Base-by-base conservation (phyloP, 2,888 invertebrate species). In the Drosophila gaucha region DNA sequence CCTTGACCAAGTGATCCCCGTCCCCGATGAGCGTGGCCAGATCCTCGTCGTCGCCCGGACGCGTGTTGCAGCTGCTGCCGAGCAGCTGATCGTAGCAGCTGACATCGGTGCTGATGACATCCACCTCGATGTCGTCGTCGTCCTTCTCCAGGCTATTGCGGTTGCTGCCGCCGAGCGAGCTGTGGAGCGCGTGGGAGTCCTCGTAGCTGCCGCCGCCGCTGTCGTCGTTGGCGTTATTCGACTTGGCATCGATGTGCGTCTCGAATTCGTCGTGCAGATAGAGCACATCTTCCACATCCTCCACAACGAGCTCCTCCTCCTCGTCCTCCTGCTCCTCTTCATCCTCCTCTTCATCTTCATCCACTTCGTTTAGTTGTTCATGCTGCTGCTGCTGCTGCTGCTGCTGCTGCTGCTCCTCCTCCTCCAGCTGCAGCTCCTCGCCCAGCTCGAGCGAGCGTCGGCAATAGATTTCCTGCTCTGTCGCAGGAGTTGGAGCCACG, bases 131-230 rank as follows among this genome's bases (percentile, higher is more conserved):
- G 49, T 91, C 91, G 58, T 91, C 91, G 49, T 91, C 91, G 38
- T 91, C 91, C 69, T 91, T 91, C 62, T 91, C 91, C 55, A 91
- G 74, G 54, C 91, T 91, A 54, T 91, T 91, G 6, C 91, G 89
- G 77, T 91, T 91, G 74, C 91, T 91, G 67, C 91, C 91, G 2
- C 89, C 91, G 10, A 90, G 80, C 3, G 91, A 91, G 44, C 90
- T 90, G 75, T 91, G 91, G 65, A 91, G 76, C 1, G 91, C 91
- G 78, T 91, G 91, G 0, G 91, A 91, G 35, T 91, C 91, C 68
- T 91, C 91, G 60, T 91, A 91, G 80, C 91, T 91, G 68, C 91
- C 91, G 33, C 91, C 91, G 64, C 91, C 91, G 58, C 91, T 91
- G 65, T 92, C 91, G 65, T 91, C 91, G 57, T 91, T 91, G 33